phyloP scores from a whole-genome alignment of 2,113 vertebrate genomes.

The Melospiza georgiana region DNA sequence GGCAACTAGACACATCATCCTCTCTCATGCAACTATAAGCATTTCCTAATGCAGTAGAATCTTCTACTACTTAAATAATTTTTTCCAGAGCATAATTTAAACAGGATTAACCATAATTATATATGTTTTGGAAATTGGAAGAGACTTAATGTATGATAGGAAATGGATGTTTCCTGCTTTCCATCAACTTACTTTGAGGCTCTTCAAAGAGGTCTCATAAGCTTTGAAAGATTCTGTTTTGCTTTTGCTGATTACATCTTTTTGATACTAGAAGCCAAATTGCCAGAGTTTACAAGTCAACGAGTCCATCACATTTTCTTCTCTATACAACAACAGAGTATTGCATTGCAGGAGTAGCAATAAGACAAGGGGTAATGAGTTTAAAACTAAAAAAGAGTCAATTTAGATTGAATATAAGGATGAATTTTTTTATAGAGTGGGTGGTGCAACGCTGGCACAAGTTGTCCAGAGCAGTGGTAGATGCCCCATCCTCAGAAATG shows the following conservation, averaged over 20 bases:
- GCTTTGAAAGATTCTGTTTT: not conserved
- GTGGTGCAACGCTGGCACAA: not conserved
- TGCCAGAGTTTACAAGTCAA: not conserved
- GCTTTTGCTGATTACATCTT: not conserved
- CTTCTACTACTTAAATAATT: not conserved
- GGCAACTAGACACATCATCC: not conserved
- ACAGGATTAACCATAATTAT: slow-evolving; percentile 30
- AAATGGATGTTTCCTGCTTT: slow-evolving; percentile 29
- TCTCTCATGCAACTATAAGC: not conserved
- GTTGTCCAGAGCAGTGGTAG: not conserved
- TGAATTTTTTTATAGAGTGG: not conserved
- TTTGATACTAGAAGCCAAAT: not conserved
- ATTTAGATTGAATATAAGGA: not conserved
- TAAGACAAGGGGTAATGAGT: not conserved
- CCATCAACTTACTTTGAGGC: not conserved
- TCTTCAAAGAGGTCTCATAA: not conserved
- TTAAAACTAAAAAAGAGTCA: not conserved
- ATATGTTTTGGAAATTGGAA: slow-evolving; percentile 7
- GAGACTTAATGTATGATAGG: not conserved
- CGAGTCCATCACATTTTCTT: not conserved
- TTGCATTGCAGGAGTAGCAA: not conserved
- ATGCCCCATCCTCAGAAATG: not conserved
- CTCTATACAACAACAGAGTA: accelerated
- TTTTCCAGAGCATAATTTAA: slow-evolving; percentile 44
- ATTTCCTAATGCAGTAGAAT: not conserved